Conservation (phyloP, 2,888 invertebrate genomes). For the Helobdella robusta region DNA sequence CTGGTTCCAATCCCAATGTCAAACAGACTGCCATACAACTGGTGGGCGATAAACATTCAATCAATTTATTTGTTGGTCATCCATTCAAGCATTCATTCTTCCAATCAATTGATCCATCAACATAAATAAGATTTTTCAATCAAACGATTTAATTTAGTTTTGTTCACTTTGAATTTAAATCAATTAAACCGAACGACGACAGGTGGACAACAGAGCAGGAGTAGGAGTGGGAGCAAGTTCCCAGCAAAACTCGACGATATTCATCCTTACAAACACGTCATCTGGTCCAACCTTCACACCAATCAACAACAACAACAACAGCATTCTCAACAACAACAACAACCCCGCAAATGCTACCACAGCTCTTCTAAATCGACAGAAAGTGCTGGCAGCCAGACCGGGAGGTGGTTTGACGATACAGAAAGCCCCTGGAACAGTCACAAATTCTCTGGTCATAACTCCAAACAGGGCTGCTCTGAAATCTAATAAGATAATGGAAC, state of each 20-base stretch:
- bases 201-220: too few species aligned
- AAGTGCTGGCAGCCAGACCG: conserved; percentile 12
- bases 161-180: too few species aligned
- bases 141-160: too few species aligned
- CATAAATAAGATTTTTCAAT: too few species aligned
- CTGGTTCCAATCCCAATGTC: neutral
- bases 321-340: conserved; percentile 11
- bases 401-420: neutral
- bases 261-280: conserved; percentile 16
- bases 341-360: neutral
- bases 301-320: neutral
- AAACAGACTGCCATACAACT: conserved; percentile 13
- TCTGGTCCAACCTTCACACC: conserved; percentile 8
- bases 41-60: too few species aligned
- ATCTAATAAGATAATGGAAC: conserved; percentile 28
- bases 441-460: too few species aligned
- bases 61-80: too few species aligned
- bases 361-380: conserved; percentile 9
- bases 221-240: too few species aligned
- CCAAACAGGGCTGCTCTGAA: conserved; percentile 22
- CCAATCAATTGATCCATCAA: too few species aligned
- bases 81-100: too few species aligned
- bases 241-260: conserved; percentile 7
- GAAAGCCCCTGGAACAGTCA: neutral
- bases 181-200: too few species aligned